Conservation (phyloP, 2,113 vertebrate species). For the Calidris pugnax region DNA sequence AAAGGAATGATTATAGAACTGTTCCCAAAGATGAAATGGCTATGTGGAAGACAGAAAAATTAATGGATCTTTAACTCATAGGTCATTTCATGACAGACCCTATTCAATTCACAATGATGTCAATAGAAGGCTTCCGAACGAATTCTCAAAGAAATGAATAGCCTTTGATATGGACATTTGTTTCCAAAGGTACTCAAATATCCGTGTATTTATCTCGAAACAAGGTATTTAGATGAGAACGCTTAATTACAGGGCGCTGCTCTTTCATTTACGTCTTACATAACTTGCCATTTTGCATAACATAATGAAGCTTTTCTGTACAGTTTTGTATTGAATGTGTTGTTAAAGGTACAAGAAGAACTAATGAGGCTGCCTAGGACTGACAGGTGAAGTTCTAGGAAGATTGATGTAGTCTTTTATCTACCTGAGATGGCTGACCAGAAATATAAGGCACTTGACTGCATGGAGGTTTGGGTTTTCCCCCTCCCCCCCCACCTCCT, state of each 20-base stretch:
- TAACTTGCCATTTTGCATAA: not conserved
- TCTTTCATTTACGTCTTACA: not conserved
- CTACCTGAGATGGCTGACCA: not conserved
- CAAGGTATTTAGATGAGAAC: not conserved
- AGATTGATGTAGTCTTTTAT: not conserved
- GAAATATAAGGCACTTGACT: not conserved
- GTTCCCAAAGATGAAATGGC: not conserved
- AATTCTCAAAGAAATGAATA: not conserved
- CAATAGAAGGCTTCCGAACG: not conserved
- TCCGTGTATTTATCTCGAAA: not conserved
- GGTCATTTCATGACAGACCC: not conserved
- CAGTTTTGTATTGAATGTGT: not conserved
- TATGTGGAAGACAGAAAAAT: not conserved
- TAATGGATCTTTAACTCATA: not conserved
- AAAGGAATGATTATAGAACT: not conserved
- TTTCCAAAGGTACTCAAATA: not conserved
- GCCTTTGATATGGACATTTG: not conserved
- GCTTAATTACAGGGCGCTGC: not conserved
- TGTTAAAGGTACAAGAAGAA: not conserved
- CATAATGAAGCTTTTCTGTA: not conserved
- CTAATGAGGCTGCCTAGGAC: not conserved
- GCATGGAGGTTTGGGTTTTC: not conserved
- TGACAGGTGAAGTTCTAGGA: not conserved
- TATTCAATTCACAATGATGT: not conserved
- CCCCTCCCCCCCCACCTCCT: fast-evolving